Evolutionary conservation across 2,888 invertebrate species (phyloP).

Genomic region (Scaptomyza tumidula): DNA sequence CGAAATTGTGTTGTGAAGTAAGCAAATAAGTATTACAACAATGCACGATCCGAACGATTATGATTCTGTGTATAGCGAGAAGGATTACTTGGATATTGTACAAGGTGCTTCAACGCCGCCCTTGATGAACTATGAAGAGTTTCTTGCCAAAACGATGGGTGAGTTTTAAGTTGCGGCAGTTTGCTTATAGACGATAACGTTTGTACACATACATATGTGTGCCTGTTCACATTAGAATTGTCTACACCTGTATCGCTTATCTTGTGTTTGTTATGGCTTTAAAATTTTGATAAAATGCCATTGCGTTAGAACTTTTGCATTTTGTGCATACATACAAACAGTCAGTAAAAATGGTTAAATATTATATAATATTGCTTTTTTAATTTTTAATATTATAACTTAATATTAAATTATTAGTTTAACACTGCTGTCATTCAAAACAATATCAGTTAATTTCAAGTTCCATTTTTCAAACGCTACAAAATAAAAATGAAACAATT

Average conservation of each 20-base stretch:
- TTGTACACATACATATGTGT: background rate
- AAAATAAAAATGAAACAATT: constrained; percentile 49
- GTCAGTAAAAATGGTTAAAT: background rate
- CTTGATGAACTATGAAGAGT: constrained; percentile 67
- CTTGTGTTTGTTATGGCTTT: constrained; percentile 68
- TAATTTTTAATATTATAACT: no score
- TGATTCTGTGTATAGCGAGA: constrained; percentile 70
- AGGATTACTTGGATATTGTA: constrained; percentile 57
- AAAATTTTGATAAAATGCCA: constrained; percentile 65
- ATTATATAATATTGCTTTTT: no score
- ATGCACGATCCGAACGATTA: constrained; percentile 76
- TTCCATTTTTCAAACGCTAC: constrained; percentile 16
- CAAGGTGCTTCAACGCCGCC: constrained; percentile 62
- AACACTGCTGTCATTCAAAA: background rate
- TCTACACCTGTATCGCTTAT: constrained; percentile 59
- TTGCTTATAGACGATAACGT: background rate
- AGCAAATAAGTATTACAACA: background rate
- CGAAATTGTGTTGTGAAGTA: background rate
- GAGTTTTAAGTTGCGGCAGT: constrained; percentile 34
- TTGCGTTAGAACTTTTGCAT: constrained; percentile 43
- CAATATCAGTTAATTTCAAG: background rate
- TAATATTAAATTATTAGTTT: no score
- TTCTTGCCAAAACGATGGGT: constrained; percentile 69
- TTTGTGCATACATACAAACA: background rate
- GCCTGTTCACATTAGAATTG: constrained; percentile 28